Conservation (phyloP, 2,888 invertebrate genomes). For the Venusia cambrica region DNA sequence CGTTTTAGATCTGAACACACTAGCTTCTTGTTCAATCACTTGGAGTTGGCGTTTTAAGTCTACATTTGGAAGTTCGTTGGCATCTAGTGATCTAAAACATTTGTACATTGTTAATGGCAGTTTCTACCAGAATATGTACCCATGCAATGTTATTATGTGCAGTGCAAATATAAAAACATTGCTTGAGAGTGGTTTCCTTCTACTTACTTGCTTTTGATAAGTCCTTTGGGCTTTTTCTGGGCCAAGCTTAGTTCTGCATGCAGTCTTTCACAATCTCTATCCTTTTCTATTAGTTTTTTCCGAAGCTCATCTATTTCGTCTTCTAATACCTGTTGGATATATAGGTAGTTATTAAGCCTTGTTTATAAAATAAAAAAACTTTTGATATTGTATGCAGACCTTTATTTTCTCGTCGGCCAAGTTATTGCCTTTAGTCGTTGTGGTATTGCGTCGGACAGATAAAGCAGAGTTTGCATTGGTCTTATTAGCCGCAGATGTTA, state of each 20-base stretch:
- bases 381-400: conserved; percentile 45
- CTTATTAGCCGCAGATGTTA: conserved; percentile 71
- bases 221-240: conserved; percentile 82
- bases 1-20: conserved; percentile 84
- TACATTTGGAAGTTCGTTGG: conserved; percentile 82
- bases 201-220: conserved; percentile 84
- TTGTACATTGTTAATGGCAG: neutral
- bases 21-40: conserved; percentile 88
- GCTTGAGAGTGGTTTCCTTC: neutral
- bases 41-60: conserved; percentile 88
- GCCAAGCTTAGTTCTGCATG: conserved; percentile 85
- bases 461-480: conserved; percentile 51
- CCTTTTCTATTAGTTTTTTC: conserved; percentile 90
- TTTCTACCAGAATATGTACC: neutral
- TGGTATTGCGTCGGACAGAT: conserved; percentile 50
- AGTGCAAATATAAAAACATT: no score
- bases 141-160: no score
- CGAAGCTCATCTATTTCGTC: conserved; percentile 87
- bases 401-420: conserved; percentile 85
- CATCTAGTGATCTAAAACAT: conserved; percentile 79
- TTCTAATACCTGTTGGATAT: conserved; percentile 82
- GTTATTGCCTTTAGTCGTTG: conserved; percentile 61
- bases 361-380: no score
- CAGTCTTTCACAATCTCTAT: conserved; percentile 88
- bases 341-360: conserved; percentile 1